Evolutionary conservation across 2,888 invertebrate genomes (phyloP), one percentile per base, ranked within the genome.

Genomic region (Neuroscelio doddi): DNA sequence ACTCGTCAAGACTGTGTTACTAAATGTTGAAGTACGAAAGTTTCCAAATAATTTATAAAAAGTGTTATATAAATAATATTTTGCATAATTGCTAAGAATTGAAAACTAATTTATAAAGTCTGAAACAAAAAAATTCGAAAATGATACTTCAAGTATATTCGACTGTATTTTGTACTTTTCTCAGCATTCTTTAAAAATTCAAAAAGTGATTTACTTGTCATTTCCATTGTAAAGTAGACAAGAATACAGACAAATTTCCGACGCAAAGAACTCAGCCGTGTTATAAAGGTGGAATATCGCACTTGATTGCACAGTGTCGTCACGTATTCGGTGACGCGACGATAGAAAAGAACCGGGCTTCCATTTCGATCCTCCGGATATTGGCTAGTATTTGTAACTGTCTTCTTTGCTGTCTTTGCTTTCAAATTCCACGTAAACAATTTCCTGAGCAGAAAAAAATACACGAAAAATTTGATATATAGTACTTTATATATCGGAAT

Each of bases 291-390:
- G 24, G 50, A 58, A 58, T 51, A 58, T 58, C 49, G 61, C 15
- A 34, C 41, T 44, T 53, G 49, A 61, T 68, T 68, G 68, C 38
- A 36, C 41, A 71, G 70, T 68, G 58, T 59, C 61, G 63, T 71
- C 71, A 71, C 71, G 71, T 67, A 67, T 57, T 59, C 58, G 53
- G 69, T 64, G 69, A 71, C 61, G 61, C 59, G 64, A 61, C 58
- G 61, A 71, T 70, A 67, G 67, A 70, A 70, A 67, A 62, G 62
- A 66, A 69, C 65, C 65, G 63, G 55, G 65, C 51, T 61, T 63
- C 64, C 46, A 64, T 64, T 69, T 46, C 57, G 36, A 58, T 56
- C 67, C 57, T 53, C 59, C 56, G 68, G 70, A 72, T 72, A 69
- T 72, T 68, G 64, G 53, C 66, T 58, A 49, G 63, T 42, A 56